Percentiles rank a stretch among this genome's conserved stretches.
Conservation (phyloP, 1,140 invertebrate species). For the Zophobas morio region DNA sequence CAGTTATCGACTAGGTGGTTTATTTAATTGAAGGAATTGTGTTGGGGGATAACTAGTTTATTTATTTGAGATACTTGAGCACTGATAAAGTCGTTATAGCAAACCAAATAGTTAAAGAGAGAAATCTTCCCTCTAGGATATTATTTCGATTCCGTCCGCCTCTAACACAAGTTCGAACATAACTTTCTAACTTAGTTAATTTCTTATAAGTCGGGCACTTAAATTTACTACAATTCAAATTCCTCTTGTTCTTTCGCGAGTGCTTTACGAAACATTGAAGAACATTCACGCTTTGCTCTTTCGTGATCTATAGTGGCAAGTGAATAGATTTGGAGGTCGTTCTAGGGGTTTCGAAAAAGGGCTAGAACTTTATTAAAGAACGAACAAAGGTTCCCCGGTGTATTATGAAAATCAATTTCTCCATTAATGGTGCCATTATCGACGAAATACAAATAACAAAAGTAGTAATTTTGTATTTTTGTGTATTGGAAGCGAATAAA, state of each 20-base stretch:
- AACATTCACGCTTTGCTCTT: background rate
- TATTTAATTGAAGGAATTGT: slow-evolving; percentile 4
- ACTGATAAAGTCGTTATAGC: slow-evolving; percentile 13
- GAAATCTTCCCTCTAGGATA: slow-evolving; percentile 26
- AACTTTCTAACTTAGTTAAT: slow-evolving; percentile 39
- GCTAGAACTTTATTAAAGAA: slow-evolving; percentile 24
- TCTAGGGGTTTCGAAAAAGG: slow-evolving; percentile 6
- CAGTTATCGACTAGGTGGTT: no score
- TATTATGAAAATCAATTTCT: slow-evolving; percentile 46
- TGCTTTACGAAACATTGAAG: background rate
- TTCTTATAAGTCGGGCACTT: slow-evolving; percentile 27
- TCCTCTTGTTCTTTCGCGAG: background rate
- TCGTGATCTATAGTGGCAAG: slow-evolving; percentile 1
- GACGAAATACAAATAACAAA: slow-evolving; percentile 31
- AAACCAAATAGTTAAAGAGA: slow-evolving; percentile 13
- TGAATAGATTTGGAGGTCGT: slow-evolving; percentile 10
- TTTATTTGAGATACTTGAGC: slow-evolving; percentile 18
- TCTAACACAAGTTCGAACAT: slow-evolving; percentile 22
- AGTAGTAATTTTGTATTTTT: slow-evolving; percentile 29
- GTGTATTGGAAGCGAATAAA: slow-evolving; percentile 23
- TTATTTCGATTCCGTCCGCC: slow-evolving; percentile 24
- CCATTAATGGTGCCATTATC: slow-evolving; percentile 29
- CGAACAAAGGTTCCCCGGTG: slow-evolving; percentile 17
- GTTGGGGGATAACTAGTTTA: slow-evolving; percentile 3
- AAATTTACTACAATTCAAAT: background rate